Conservation (phyloP, 2,888 invertebrate genomes). For the Noctua pronuba region DNA sequence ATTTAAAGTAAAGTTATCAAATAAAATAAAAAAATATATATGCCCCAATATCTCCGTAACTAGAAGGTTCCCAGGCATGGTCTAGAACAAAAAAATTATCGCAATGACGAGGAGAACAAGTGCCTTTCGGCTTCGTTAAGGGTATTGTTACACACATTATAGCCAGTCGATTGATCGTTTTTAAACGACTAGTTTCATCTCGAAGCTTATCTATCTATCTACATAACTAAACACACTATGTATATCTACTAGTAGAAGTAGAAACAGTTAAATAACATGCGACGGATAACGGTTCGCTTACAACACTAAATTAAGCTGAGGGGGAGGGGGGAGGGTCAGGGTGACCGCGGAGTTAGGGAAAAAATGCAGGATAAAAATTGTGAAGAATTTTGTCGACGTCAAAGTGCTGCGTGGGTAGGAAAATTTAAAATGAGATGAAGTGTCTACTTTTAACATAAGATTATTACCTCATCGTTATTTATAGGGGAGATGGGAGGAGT, state of each 20-base stretch:
- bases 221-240: slow-evolving; percentile 18
- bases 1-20: background rate
- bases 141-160: too few species aligned
- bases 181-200: background rate
- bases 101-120: background rate
- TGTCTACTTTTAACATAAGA: background rate
- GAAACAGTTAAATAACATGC: slow-evolving; percentile 66
- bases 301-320: slow-evolving; percentile 80
- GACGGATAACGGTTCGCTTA: slow-evolving; percentile 80
- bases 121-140: background rate
- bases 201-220: background rate
- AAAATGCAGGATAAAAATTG: slow-evolving; percentile 9
- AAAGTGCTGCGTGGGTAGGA: background rate
- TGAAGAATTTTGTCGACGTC: background rate
- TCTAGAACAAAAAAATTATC: background rate
- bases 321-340: slow-evolving; percentile 57
- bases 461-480: background rate
- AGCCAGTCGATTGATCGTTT: background rate
- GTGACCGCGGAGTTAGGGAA: slow-evolving; percentile 46
- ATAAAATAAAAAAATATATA: too few species aligned
- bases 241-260: slow-evolving; percentile 21
- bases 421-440: background rate
- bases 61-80: background rate
- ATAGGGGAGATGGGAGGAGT: background rate
- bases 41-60: background rate